Percentiles rank a stretch among this genome's conserved stretches.
Evolutionary conservation across 2,888 invertebrate species (phyloP).

Genomic region (Petrolisthes cinctipes): DNA sequence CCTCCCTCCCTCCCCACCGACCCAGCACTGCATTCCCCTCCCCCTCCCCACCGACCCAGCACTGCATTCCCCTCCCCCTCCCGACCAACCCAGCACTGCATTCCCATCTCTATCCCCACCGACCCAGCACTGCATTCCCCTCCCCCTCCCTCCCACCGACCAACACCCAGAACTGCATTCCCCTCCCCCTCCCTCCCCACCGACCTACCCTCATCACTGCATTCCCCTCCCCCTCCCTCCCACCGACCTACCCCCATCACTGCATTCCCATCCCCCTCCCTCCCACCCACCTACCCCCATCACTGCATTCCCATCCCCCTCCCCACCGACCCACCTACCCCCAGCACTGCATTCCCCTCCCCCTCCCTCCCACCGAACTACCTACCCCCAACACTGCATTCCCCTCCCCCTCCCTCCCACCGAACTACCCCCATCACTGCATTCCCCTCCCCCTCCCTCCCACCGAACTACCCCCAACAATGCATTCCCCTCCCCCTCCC

Average conservation of each 20-base stretch:
- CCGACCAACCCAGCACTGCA: background rate
- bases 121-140: no score
- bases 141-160: background rate
- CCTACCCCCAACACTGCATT: background rate
- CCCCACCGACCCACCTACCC: background rate
- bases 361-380: background rate
- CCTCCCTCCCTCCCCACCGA: no score
- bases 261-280: no score
- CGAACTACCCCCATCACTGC: background rate
- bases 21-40: no score
- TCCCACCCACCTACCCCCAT: background rate
- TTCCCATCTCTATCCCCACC: background rate
- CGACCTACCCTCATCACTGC: no score
- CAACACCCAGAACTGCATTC: background rate
- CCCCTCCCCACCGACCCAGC: no score
- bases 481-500: no score
- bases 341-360: no score
- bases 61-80: no score
- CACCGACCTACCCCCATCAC: background rate
- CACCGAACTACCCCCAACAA: background rate
- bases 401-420: background rate
- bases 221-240: no score
- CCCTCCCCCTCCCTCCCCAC: background rate
- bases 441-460: background rate
- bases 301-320: background rate